Evolutionary conservation across 2,888 invertebrate species (phyloP).

Genomic region (Metallyticus violacea): DNA sequence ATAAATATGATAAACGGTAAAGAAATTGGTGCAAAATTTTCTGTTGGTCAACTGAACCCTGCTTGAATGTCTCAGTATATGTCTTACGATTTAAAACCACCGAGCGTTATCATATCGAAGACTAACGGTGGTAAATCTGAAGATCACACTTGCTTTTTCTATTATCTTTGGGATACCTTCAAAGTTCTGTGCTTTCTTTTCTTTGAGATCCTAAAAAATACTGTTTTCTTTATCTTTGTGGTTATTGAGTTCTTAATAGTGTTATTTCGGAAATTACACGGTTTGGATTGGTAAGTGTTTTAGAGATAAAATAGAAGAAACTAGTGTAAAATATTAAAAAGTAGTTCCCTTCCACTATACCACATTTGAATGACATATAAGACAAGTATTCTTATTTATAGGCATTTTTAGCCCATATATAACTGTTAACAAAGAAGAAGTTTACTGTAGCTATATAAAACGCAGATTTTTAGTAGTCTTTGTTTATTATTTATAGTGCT

Average conservation of each 20-base stretch:
- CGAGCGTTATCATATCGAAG: background rate
- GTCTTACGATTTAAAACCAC: background rate
- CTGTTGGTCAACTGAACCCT: background rate
- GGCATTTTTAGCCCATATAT: no score
- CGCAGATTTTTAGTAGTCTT: no score
- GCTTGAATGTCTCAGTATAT: background rate
- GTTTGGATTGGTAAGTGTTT: background rate
- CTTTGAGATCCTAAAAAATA: background rate
- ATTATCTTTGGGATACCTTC: background rate
- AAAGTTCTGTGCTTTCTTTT: background rate
- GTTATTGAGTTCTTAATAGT: background rate
- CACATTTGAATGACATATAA: no score
- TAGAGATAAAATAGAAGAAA: no score
- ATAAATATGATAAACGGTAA: background rate
- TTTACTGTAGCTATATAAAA: no score
- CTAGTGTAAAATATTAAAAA: no score
- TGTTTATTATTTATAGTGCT: no score
- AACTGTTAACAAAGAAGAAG: no score
- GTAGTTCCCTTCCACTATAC: no score
- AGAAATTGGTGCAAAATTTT: background rate
- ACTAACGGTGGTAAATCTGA: background rate
- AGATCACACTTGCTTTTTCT: background rate
- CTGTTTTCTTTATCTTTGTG: background rate
- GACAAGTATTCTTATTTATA: no score
- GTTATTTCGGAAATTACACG: background rate